Percentiles rank a stretch among this genome's conserved stretches.
Conservation (phyloP, 2,113 vertebrate genomes). For the Tenrec ecaudatus region DNA sequence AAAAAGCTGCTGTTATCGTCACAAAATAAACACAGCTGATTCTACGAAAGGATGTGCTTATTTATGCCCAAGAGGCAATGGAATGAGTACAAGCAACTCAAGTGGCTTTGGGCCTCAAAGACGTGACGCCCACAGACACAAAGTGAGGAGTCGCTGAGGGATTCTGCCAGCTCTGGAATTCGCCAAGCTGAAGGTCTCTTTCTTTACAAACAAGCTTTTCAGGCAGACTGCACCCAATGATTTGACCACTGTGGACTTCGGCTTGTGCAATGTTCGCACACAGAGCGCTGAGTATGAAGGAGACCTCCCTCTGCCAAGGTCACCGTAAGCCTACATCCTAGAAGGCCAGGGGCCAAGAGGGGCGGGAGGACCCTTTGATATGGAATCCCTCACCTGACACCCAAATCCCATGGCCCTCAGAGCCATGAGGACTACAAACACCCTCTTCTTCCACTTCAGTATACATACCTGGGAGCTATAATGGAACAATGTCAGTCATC, state of each 20-base stretch:
- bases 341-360: constrained; percentile 8
- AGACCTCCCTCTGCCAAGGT: constrained; percentile 1
- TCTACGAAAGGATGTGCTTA: constrained; percentile 18
- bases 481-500: too few relatives aligned
- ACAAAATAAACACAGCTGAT: constrained; percentile 51
- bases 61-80: constrained; percentile 21
- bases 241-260: constrained; percentile 63
- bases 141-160: constrained; percentile 18
- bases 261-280: constrained; percentile 54
- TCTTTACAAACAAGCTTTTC: constrained; percentile 52
- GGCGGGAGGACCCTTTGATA: neutral
- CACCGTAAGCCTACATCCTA: constrained; percentile 53
- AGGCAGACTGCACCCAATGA: constrained; percentile 50
- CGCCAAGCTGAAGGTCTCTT: constrained; percentile 50
- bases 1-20: constrained; percentile 9
- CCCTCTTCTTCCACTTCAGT: neutral
- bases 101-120: constrained; percentile 23
- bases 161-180: constrained; percentile 43
- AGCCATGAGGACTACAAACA: neutral
- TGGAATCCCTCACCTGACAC: constrained; percentile 2
- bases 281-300: constrained; percentile 45
- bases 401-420: too few relatives aligned
- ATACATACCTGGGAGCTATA: neutral
- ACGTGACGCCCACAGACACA: constrained; percentile 22
- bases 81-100: constrained; percentile 50